Evolutionary conservation across 1,140 invertebrate species (phyloP), one percentile per base, ranked within the genome.

Genomic region (Eufriesea mexicana): DNA sequence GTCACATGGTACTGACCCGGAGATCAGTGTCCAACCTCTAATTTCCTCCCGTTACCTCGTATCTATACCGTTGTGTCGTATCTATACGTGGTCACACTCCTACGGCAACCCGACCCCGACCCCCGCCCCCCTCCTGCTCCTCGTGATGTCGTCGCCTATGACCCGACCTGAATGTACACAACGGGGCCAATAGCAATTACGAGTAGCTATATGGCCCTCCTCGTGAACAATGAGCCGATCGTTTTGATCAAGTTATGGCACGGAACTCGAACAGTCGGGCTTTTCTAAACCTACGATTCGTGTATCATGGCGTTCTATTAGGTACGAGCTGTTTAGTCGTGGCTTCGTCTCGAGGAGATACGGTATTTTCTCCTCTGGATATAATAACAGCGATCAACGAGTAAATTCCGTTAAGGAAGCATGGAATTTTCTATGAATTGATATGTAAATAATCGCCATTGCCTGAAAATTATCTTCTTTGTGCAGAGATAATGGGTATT

Each of bases 41-140:
- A 89, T 89, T 89, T 89, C 87, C 87, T 89, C 86, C 87, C 86
- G 84, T 89, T 89, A 86, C 71, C 84, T 86, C 86, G 45, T 85
- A 85, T 89, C 87, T 87, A 79, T 83, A 85, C 87, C 71, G 87
- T 83, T 83, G 73, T 78, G n/a, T 77, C 77, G 81, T 81, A 87
- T 87, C 86, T 84, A 64, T 80, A 86, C 81, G 72, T 84, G 75
- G 86, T 87, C 86, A 83, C 86, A 79, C 82, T 84, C 85, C 81
- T 64, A 77, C 77, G 74, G 67, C 70, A 59, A 70, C 68, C 57
- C 35, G 28, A 35, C 57, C 20, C 45, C 66, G 20, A 47, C 14
- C 35, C 74, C 78, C 75, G 20, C 64, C 20, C 54, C 25, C 62
- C 73, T 74, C 77, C 20, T 62, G 83, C 51, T 78, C 77, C 78